Evolutionary conservation across 1,140 invertebrate species (phyloP), one percentile per base, ranked within the genome.

Genomic region (Atopsyche davidsoni): DNA sequence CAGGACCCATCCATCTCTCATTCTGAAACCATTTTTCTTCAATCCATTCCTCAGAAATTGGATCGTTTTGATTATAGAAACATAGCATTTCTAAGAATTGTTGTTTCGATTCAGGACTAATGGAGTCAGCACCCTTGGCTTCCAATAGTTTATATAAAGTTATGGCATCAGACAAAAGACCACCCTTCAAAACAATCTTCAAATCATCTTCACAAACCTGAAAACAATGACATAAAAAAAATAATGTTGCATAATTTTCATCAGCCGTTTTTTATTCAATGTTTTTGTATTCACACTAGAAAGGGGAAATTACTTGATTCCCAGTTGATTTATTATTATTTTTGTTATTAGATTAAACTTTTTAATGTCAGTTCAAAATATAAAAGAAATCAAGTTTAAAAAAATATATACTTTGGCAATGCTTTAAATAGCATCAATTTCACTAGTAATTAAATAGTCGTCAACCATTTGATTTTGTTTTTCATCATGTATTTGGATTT

Each of bases 71-170:
- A 69, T 95, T 94, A 58, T 81, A 86, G 65, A 82, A 94, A 62
- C 88, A 91, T 2, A 92, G 62, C 11, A 94, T 63, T 68, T 95
- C 87, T 9, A 95, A 68, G n/a, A 93, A 68, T 11, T 77, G 67
- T 56, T 89, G 79, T 62, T 82, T 80, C 0, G 80, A 66, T 38
- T 81, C 75, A n/a, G 71, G 59, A 57, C 67, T 75, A 2, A 91
- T 64, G 46, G 67, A 68, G 56, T 76, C 69, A 1, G 77, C 64
- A 49, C 75, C 75, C 61, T 88, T 77, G 1, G 69, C 62, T 48
- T 78, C 77, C 36, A 92, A 66, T 10, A 87, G 66, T 44, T 86
- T 75, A 67, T 88, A 93, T 1, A 91, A 79, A 51, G 77, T 68
- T 3, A 85, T 66, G 6, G 88, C 80, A 68, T 93, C 85, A 21